These are phyloP conservation scores for Neolamprologus ventralis DNA, from an alignment of 2,113 vertebrate species.

Conservation along the genomic window DNA sequence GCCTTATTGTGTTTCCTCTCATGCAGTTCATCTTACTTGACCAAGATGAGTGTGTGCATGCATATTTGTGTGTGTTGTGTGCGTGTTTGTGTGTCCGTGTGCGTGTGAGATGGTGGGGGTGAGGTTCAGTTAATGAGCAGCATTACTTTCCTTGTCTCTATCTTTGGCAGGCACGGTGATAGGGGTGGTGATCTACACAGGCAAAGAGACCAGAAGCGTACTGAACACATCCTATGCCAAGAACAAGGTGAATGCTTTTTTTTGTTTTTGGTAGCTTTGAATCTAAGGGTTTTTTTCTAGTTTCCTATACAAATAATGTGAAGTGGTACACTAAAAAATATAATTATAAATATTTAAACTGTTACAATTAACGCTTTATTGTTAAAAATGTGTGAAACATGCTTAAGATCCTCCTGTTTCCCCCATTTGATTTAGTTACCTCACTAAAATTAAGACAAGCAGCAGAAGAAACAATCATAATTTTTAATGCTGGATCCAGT, in stretches of 20 bases:
- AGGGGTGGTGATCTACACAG: constrained; percentile 97
- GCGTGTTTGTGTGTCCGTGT: background rate
- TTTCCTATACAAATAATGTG: background rate
- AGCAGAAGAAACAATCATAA: background rate
- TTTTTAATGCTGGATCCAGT: accelerated
- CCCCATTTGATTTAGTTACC: background rate
- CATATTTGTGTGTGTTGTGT: background rate
- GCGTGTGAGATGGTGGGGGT: background rate
- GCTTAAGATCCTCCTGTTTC: background rate
- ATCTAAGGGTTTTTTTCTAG: accelerated
- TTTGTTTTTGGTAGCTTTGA: too few species aligned
- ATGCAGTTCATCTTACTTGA: constrained; percentile 49
- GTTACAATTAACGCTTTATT: accelerated
- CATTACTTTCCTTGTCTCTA: constrained; percentile 43
- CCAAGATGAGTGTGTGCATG: constrained; percentile 15
- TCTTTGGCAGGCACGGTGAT: constrained; percentile 90
- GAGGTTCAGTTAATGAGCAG: constrained; percentile 45
- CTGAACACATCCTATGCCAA: constrained; percentile 95
- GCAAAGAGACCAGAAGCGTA: constrained; percentile 95
- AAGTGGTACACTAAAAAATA: accelerated
- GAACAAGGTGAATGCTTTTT: constrained; percentile 80
- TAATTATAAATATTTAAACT: background rate
- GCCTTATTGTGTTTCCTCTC: constrained; percentile 52
- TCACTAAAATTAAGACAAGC: background rate
- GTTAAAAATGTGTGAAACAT: accelerated